A percentile compares a stretch with the other conserved stretches of the same genome.
These are phyloP conservation scores for Acarapis woodi DNA, from an alignment of 1,140 invertebrate species.

Conservation along the genomic window DNA sequence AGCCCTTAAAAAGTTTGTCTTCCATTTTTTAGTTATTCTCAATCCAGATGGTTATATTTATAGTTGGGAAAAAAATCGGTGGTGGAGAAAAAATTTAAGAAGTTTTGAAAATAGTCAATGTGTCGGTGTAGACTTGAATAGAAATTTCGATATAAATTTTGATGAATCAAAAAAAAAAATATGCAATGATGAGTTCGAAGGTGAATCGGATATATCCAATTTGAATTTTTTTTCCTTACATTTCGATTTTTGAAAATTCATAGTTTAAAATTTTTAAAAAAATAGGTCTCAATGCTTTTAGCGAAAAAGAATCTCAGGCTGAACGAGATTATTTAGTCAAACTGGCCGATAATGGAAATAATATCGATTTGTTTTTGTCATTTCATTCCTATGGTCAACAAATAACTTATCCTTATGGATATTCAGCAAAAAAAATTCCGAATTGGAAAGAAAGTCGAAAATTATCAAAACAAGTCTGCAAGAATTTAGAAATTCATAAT, in stretches of 20 bases:
- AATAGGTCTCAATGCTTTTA: too few species aligned
- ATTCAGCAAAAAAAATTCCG: neutral
- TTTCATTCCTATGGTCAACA: constrained; percentile 1
- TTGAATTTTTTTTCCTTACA: too few species aligned
- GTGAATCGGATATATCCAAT: too few species aligned
- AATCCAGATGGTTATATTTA: constrained; percentile 1
- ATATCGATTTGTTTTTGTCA: too few species aligned
- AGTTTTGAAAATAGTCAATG: neutral
- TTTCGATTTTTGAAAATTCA: too few species aligned
- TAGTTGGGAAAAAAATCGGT: neutral
- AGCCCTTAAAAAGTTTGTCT: neutral
- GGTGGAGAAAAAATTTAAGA: neutral
- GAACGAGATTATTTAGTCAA: too few species aligned
- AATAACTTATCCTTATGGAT: constrained; percentile 1
- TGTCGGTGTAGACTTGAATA: neutral
- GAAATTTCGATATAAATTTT: constrained; percentile 1
- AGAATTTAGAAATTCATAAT: too few species aligned
- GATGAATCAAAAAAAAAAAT: neutral
- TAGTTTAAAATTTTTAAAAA: too few species aligned
- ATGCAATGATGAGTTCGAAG: neutral
- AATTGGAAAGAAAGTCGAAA: too few species aligned
- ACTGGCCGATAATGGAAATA: too few species aligned
- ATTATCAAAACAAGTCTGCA: too few species aligned
- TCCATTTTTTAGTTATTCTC: neutral
- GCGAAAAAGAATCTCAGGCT: too few species aligned